These are phyloP conservation scores for Nothura maculosa DNA, from an alignment of 2,797 vertebrate species.

Conservation along the genomic window DNA sequence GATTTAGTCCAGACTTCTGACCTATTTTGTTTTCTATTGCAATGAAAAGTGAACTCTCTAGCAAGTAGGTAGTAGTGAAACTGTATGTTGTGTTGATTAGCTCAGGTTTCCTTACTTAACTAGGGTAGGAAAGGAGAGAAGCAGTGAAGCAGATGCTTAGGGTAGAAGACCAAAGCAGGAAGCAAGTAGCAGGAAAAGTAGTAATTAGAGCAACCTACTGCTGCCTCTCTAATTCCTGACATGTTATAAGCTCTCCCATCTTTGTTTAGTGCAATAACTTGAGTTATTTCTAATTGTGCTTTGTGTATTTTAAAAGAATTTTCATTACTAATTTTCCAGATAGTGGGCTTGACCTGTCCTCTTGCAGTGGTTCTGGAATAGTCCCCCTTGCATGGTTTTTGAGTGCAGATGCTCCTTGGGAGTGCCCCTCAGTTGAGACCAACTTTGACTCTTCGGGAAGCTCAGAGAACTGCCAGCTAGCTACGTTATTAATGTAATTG, in stretches of 20 bases:
- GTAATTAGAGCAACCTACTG: neutral
- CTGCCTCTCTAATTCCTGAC: neutral
- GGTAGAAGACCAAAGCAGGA: neutral
- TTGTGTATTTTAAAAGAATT: neutral
- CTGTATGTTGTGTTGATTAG: neutral
- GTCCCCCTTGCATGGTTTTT: neutral
- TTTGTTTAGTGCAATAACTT: neutral
- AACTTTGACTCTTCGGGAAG: neutral
- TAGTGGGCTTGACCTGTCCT: neutral
- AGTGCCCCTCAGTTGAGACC: neutral
- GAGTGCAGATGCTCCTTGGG: neutral
- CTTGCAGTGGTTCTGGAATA: neutral
- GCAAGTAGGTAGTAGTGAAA: neutral
- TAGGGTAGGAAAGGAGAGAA: neutral
- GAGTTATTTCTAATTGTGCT: neutral
- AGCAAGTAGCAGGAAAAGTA: neutral
- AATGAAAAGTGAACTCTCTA: neutral
- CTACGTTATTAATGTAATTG: neutral
- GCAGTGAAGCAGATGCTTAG: neutral
- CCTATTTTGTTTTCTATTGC: neutral
- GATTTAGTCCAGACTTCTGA: neutral
- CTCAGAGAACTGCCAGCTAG: neutral
- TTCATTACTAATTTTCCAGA: rapidly evolving
- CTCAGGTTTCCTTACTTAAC: neutral
- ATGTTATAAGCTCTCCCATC: neutral